phyloP scores from a whole-genome alignment of 2,888 invertebrate species.

The Euplexia lucipara region DNA sequence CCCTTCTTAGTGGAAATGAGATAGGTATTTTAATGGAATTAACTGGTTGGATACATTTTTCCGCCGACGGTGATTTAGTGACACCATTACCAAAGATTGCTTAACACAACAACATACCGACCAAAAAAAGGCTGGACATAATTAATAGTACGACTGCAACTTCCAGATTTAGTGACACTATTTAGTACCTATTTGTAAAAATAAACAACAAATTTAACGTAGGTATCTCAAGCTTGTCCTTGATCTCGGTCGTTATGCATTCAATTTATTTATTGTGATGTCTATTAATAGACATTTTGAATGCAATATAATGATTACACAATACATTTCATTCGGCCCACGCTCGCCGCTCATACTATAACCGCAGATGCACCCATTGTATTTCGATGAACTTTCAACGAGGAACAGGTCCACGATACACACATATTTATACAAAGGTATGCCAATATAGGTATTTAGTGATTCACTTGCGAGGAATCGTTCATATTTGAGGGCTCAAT shows the following conservation, averaged over 20 bases:
- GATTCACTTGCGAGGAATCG: conserved; percentile 11
- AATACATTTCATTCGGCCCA: conserved; percentile 38
- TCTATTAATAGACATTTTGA: conserved; percentile 8
- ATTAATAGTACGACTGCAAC: neutral
- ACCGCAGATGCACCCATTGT: conserved; percentile 53
- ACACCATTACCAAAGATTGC: conserved; percentile 38
- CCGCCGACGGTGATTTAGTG: conserved; percentile 48
- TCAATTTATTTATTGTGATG: neutral
- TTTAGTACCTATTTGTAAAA: neutral
- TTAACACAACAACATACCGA: neutral
- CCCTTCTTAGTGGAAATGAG: conserved; percentile 23
- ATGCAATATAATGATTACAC: conserved; percentile 41
- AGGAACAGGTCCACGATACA: conserved; percentile 50
- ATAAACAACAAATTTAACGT: neutral
- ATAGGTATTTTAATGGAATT: conserved; percentile 48
- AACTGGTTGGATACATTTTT: conserved; percentile 27
- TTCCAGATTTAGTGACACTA: neutral
- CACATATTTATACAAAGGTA: neutral
- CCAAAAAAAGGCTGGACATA: neutral
- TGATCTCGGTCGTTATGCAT: conserved; percentile 26
- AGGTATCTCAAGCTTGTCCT: conserved; percentile 23
- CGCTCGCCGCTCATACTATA: conserved; percentile 24
- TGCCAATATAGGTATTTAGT: conserved; percentile 3
- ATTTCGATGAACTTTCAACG: conserved; percentile 54
- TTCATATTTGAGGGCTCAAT: neutral